Base-by-base conservation (phyloP, 2,113 vertebrate species). In the Bufo bufo region DNA sequence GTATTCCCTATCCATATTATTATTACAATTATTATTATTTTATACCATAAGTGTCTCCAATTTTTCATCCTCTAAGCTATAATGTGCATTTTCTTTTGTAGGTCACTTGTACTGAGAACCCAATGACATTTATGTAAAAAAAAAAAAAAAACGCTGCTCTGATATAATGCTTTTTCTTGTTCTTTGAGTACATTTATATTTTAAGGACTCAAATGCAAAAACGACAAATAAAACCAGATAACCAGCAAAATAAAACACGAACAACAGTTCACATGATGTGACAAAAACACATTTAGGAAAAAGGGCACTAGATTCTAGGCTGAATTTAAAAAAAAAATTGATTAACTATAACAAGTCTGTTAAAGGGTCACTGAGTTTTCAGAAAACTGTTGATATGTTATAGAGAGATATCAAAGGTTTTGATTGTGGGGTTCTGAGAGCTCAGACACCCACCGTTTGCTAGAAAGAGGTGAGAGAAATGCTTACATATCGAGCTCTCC, bases 71-170 rank as follows among this genome's bases (percentile, higher is more conserved):
- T 49, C 14, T 20, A 10, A 84, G 65, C 72, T 87, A 87, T 77
- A 72, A 81, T 81, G 59, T 87, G 85, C 50, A 81, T 59, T 82
- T 71, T 61, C 52, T 75, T 74, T 82, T 87, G 69, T 82, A 82
- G 86, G 86, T 82, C 86, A 87, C 43, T 74, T 59, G 78, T 23
- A 74, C 45, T 14, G 84, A 87, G 75, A 75, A 71, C 49, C 43
- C 54, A 87, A 81, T 87, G 77, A 69, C 61, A 72, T 87, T 82
- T 82, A 82, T 82, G 50, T 87, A 75, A 87, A 82, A 82, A 79
- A 61, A 52, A n/a, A 11, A 23, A 85, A 75, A 87, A 82, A 82
- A 79, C 33, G 79, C 79, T 82, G 86, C 82, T 79, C 45, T 33
- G 14, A 59, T 54, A 66, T 33, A 65, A 79, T 82, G 54, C 9